phyloP scores from a whole-genome alignment of 2,113 vertebrate genomes.

The Sialia sialis region DNA sequence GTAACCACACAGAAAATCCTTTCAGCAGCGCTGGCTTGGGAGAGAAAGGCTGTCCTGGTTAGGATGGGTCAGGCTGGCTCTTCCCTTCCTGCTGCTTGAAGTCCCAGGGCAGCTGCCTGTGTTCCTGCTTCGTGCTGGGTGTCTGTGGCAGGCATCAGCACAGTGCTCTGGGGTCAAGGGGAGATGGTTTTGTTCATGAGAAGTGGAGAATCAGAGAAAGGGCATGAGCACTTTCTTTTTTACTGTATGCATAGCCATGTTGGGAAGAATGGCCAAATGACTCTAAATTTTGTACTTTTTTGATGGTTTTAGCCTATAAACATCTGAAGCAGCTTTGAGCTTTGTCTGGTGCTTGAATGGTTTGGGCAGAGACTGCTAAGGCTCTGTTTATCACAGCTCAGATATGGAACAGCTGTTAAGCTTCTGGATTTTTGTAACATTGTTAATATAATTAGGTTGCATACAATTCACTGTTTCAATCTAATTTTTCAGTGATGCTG shows the following conservation, averaged over 20 bases:
- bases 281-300: background rate
- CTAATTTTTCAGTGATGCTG: constrained; percentile 1
- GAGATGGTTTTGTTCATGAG: background rate
- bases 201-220: background rate
- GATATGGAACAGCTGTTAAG: constrained; percentile 15
- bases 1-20: too few species aligned
- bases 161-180: background rate
- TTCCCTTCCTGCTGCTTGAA: background rate
- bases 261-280: background rate
- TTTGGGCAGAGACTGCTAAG: background rate
- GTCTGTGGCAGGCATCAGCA: background rate
- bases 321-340: background rate
- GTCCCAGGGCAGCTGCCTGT: background rate
- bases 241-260: background rate
- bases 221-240: background rate
- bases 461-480: constrained; percentile 23
- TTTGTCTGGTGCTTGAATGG: background rate
- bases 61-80: background rate
- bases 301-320: background rate
- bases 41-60: background rate
- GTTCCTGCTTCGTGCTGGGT: accelerated
- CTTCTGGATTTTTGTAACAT: constrained; percentile 34
- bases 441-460: constrained; percentile 51
- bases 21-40: background rate
- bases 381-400: background rate